Percentiles rank a stretch among this genome's conserved stretches.
Conservation (phyloP, 2,113 vertebrate genomes). For the Mormyrus lacerda region DNA sequence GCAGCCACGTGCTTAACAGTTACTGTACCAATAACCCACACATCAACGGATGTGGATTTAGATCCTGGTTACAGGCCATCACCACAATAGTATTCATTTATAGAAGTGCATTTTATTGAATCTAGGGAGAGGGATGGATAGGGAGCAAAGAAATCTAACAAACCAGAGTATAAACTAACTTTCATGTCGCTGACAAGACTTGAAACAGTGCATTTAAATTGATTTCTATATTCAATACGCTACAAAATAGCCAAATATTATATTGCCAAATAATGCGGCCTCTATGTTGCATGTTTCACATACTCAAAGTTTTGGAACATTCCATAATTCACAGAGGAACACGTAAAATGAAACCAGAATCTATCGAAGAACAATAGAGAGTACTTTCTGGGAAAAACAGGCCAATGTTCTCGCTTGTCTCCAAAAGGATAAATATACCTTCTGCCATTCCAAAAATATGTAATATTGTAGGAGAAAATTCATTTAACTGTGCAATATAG, state of each 20-base stretch:
- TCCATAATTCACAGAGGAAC: neutral
- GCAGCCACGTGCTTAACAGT: neutral
- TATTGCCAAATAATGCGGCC: neutral
- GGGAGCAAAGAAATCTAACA: neutral
- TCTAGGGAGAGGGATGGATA: neutral
- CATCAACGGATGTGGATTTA: neutral
- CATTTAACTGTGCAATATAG: neutral
- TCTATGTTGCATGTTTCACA: neutral
- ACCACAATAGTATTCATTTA: neutral
- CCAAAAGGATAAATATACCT: neutral
- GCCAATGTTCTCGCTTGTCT: neutral
- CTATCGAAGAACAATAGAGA: neutral
- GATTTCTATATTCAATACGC: neutral
- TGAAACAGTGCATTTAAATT: neutral
- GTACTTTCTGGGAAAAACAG: neutral
- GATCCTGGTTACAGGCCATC: neutral
- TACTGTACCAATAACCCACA: neutral
- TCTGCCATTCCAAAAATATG: neutral
- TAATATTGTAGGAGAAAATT: neutral
- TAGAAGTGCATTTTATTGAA: neutral
- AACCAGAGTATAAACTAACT: neutral
- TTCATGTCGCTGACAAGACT: neutral
- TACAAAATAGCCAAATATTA: neutral
- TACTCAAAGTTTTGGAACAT: neutral
- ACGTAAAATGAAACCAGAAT: neutral